Conservation (phyloP, 2,888 invertebrate genomes). For the Luperina testacea region DNA sequence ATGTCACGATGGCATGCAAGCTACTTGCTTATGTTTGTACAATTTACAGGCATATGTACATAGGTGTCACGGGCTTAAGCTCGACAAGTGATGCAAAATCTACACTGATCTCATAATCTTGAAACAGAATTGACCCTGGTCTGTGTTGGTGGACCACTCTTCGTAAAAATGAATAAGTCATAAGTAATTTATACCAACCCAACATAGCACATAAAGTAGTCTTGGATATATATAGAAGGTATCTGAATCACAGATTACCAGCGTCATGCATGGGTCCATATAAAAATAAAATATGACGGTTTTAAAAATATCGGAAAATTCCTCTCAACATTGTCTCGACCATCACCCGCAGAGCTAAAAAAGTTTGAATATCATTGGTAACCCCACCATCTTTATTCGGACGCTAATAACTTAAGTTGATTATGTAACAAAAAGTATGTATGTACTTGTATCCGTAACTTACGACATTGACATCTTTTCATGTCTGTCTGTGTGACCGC, state of each 20-base stretch:
- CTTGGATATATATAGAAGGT: neutral
- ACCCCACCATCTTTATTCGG: constrained; percentile 5
- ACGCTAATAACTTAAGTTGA: constrained; percentile 37
- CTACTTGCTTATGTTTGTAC: neutral
- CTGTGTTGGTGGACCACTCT: neutral
- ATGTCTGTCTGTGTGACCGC: neutral
- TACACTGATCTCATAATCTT: neutral
- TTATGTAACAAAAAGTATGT: constrained; percentile 44
- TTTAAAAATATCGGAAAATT: constrained; percentile 5
- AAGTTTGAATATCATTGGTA: constrained; percentile 30
- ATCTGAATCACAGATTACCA: neutral
- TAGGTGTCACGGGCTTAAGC: neutral
- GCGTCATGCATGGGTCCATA: neutral
- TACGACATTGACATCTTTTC: constrained; percentile 33
- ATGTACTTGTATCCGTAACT: constrained; percentile 14
- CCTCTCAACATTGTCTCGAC: neutral
- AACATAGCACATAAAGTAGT: neutral
- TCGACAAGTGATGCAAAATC: neutral
- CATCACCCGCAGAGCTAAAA: constrained; percentile 8
- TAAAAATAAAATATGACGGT: neutral
- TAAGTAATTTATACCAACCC: no score
- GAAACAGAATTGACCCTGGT: neutral
- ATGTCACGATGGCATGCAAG: neutral
- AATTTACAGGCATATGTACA: neutral
- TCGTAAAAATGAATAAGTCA: neutral